Conservation (phyloP, 2,888 invertebrate genomes). For the Tribolium freemani region DNA sequence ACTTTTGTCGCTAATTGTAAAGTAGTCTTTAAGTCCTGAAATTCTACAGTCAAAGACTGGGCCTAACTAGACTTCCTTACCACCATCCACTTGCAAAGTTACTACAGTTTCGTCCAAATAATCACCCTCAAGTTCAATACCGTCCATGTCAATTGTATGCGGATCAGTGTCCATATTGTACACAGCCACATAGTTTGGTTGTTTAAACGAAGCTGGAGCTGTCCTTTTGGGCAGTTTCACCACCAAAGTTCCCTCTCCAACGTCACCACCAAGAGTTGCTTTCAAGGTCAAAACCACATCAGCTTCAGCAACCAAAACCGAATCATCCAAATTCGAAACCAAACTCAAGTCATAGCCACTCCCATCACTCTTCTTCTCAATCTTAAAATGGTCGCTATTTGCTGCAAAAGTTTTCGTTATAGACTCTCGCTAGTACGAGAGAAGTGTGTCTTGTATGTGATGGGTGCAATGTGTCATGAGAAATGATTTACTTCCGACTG, state of each 20-base stretch:
- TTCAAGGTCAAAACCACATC: constrained; percentile 41
- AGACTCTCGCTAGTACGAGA: not conserved
- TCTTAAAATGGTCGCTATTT: not conserved
- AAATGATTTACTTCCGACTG: constrained; percentile 16
- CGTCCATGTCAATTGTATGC: constrained; percentile 3
- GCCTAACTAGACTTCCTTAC: constrained; percentile 40
- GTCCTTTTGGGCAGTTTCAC: constrained; percentile 39
- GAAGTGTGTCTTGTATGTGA: not conserved
- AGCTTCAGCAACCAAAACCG: constrained; percentile 7
- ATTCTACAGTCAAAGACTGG: not conserved
- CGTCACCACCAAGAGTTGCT: constrained; percentile 23
- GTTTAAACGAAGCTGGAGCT: constrained; percentile 43
- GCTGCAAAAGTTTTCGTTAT: not conserved
- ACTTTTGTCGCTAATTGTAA: constrained; percentile 18
- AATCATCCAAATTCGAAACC: constrained; percentile 21
- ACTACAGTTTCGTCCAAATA: not conserved
- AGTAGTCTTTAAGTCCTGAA: constrained; percentile 46
- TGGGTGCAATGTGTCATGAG: not conserved
- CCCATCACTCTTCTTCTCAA: not conserved
- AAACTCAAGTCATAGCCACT: not conserved
- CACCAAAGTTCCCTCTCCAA: constrained; percentile 42
- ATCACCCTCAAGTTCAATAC: constrained; percentile 9
- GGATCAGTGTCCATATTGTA: constrained; percentile 42
- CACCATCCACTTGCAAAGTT: constrained; percentile 25
- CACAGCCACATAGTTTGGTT: constrained; percentile 45